phyloP scores from a whole-genome alignment of 2,888 invertebrate species.

The Alcis repandata region DNA sequence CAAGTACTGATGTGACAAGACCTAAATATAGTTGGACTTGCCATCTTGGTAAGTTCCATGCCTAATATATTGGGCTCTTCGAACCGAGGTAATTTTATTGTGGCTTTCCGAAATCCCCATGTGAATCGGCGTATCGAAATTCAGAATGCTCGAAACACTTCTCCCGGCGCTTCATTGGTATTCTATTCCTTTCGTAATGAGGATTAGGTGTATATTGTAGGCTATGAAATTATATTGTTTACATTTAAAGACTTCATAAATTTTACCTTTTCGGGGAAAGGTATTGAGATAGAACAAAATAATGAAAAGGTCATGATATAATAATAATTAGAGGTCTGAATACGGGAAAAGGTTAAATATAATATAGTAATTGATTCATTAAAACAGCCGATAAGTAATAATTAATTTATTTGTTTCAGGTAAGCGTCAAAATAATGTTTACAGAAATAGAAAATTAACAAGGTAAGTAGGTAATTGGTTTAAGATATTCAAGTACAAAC shows the following conservation, averaged over 20 bases:
- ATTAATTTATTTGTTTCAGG: constrained; percentile 61
- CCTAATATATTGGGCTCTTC: constrained; percentile 28
- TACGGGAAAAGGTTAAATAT: background rate
- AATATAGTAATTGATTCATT: too few species aligned
- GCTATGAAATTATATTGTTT: constrained; percentile 15
- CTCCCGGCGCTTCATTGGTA: constrained; percentile 59
- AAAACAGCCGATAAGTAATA: background rate
- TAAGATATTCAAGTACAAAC: constrained; percentile 2
- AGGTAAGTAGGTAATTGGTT: constrained; percentile 21
- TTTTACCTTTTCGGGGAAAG: background rate
- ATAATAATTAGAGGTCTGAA: background rate
- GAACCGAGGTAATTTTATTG: constrained; percentile 55
- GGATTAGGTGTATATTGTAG: constrained; percentile 17
- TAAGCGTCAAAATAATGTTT: constrained; percentile 50
- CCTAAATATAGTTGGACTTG: too few species aligned
- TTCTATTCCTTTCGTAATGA: constrained; percentile 48
- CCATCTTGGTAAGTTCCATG: constrained; percentile 9
- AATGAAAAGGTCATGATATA: background rate
- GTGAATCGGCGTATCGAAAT: constrained; percentile 52
- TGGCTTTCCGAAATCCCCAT: constrained; percentile 52
- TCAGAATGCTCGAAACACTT: constrained; percentile 45
- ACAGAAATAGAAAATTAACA: background rate
- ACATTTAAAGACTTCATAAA: constrained; percentile 9
- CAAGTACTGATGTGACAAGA: too few species aligned
- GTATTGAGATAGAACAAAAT: background rate